These are phyloP conservation scores for Porites lobata DNA, from an alignment of 92 coral and sea anemone species.

Conservation along the genomic window DNA sequence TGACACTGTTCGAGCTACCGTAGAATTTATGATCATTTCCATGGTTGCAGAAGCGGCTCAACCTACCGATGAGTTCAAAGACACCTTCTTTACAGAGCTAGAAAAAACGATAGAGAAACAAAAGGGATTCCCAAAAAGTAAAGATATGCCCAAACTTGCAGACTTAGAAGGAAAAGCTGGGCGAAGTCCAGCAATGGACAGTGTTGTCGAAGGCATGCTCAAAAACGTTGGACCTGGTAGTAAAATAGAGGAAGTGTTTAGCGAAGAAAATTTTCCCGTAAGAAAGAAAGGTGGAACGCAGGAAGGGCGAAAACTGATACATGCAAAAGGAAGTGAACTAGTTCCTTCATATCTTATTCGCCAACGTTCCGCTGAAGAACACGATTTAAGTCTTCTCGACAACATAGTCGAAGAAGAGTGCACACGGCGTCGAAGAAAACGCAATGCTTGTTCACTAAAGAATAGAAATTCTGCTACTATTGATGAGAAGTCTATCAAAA, in stretches of 20 bases:
- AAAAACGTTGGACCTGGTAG: background rate
- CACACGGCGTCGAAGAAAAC: conserved; percentile 32
- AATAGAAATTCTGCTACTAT: conserved; percentile 24
- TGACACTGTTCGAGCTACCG: conserved; percentile 42
- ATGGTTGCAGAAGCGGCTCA: conserved; percentile 76
- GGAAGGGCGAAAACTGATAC: conserved; percentile 24
- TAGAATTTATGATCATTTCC: conserved; percentile 55
- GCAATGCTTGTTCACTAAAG: conserved; percentile 30
- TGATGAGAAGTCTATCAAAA: conserved; percentile 54
- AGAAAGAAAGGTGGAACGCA: conserved; percentile 32
- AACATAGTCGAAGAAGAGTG: conserved; percentile 11
- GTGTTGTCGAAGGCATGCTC: conserved; percentile 1
- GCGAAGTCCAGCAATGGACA: conserved; percentile 59
- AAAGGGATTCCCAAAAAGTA: conserved; percentile 25
- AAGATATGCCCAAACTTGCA: conserved; percentile 42
- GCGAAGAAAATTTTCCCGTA: conserved; percentile 19
- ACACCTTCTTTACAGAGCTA: conserved; percentile 19
- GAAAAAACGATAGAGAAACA: conserved; percentile 11
- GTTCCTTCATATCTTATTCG: conserved; percentile 43
- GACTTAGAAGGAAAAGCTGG: conserved; percentile 14
- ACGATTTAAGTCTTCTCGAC: conserved; percentile 19
- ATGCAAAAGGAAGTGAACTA: background rate
- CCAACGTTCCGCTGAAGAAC: conserved; percentile 40
- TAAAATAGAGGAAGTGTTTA: conserved; percentile 16
- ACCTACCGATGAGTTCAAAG: conserved; percentile 28